Evolutionary conservation across 1,140 invertebrate genomes (phyloP).

Genomic region (Daktulosphaira vitifoliae): DNA sequence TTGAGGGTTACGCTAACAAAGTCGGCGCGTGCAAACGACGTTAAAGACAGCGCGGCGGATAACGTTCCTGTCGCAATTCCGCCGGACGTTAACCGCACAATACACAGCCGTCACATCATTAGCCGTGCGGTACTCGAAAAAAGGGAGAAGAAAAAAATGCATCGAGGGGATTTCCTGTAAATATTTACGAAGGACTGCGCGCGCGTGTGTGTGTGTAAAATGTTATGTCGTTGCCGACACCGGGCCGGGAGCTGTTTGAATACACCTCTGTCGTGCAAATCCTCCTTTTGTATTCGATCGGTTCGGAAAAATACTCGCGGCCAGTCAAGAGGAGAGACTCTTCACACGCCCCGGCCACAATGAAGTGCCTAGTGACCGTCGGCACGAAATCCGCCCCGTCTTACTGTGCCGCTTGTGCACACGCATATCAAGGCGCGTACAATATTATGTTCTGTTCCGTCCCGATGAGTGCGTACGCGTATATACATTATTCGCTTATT

Average conservation of each 20-base stretch:
- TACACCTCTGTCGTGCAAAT: conserved; percentile 2
- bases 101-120: conserved; percentile 3
- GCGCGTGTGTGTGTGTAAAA: background rate
- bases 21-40: no score
- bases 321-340: conserved; percentile 26
- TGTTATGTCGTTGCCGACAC: no score
- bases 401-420: no score
- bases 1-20: no score
- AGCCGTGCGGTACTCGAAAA: background rate
- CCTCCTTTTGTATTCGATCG: conserved; percentile 20
- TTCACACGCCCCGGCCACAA: conserved; percentile 1
- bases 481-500: conserved; percentile 13
- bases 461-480: conserved; percentile 11
- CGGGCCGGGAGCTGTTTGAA: background rate
- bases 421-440: no score
- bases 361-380: conserved; percentile 12
- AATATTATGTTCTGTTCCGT: conserved; percentile 13
- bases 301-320: background rate
- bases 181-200: conserved; percentile 17
- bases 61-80: no score
- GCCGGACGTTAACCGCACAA: no score
- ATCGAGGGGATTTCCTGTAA: conserved; percentile 27
- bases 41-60: no score
- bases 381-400: no score
- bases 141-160: background rate